Conservation (phyloP, 2,113 vertebrate genomes). For the Thermophis baileyi region DNA sequence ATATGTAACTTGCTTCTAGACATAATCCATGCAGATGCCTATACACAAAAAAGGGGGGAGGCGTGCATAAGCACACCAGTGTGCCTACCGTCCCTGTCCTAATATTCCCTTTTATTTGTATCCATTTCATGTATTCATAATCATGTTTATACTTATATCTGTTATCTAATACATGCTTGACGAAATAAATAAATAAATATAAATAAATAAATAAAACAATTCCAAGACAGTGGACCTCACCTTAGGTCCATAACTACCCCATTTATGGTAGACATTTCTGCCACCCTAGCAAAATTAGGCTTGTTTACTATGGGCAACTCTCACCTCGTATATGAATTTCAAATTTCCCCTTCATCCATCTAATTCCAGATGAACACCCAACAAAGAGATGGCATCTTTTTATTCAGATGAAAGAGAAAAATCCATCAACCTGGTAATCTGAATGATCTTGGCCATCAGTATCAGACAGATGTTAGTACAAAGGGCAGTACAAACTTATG, state of each 20-base stretch:
- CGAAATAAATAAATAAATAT: no score
- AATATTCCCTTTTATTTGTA: no score
- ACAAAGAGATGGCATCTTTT: neutral
- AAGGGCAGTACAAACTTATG: neutral
- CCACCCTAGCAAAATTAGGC: neutral
- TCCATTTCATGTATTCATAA: no score
- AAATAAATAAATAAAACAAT: no score
- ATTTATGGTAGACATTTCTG: neutral
- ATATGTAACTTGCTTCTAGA: neutral
- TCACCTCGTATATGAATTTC: neutral
- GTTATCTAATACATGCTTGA: no score
- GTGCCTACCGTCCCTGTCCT: no score
- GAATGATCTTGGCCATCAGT: neutral
- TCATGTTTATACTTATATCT: no score
- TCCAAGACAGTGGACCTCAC: neutral
- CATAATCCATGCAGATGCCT: neutral
- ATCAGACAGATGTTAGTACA: neutral
- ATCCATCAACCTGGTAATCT: neutral
- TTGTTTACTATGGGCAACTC: neutral
- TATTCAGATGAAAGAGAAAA: neutral
- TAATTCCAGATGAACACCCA: neutral
- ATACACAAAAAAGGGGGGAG: no score
- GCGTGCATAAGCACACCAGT: no score
- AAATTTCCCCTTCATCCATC: neutral
- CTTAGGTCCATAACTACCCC: neutral